phyloP scores from a whole-genome alignment of 2,888 invertebrate species.

The Therioaphis trifolii region DNA sequence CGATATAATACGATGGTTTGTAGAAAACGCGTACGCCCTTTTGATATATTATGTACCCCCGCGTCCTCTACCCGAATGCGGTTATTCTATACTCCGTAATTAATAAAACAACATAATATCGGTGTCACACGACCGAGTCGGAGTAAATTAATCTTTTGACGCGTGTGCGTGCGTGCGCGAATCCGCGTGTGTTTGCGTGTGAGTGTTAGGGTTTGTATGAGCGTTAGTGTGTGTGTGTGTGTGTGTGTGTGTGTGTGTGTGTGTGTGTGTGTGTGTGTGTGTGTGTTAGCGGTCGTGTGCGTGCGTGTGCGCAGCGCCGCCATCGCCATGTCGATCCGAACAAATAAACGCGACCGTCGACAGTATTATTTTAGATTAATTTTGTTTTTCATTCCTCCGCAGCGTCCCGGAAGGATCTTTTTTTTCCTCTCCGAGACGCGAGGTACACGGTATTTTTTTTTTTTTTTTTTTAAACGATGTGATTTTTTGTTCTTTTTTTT shows the following conservation, averaged over 20 bases:
- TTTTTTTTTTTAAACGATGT: no score
- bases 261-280: background rate
- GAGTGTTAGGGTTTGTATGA: no score
- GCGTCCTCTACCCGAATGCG: background rate
- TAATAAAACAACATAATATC: conserved; percentile 43
- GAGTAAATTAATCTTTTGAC: conserved; percentile 47
- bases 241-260: background rate
- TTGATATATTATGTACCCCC: background rate
- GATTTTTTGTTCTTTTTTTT: no score
- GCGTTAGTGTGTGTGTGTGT: no score
- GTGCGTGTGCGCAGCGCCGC: background rate
- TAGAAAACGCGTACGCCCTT: conserved; percentile 2
- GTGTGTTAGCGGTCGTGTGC: background rate
- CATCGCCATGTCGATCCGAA: background rate
- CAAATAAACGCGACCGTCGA: conserved; percentile 1
- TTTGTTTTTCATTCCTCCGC: background rate
- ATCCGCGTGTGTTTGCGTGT: background rate
- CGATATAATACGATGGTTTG: background rate
- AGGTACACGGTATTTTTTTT: no score
- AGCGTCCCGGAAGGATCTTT: no score
- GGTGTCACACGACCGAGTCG: conserved; percentile 18
- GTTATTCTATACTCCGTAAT: conserved; percentile 28
- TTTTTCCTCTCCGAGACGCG: no score
- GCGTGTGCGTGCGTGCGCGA: background rate
- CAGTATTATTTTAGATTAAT: background rate